Conservation (phyloP, 2,113 vertebrate species). For the Balaeniceps rex region DNA sequence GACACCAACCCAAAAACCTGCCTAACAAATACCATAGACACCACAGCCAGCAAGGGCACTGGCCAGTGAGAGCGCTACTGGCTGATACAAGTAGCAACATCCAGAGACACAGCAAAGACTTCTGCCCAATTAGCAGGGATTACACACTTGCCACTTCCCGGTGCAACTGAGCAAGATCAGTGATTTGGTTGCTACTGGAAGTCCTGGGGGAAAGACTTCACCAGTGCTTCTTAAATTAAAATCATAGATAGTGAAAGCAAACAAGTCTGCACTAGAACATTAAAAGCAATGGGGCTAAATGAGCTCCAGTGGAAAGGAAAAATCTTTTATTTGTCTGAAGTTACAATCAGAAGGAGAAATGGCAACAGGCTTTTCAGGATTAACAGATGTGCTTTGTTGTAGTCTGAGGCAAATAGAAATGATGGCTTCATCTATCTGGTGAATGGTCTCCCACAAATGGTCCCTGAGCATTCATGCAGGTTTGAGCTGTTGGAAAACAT, state of each 20-base stretch:
- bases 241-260: not conserved
- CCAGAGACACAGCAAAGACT: not conserved
- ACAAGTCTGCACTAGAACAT: not conserved
- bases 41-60: not conserved
- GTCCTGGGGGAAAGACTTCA: not conserved
- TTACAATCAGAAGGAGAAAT: not conserved
- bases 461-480: not conserved
- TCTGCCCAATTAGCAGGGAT: not conserved
- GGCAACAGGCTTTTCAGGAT: not conserved
- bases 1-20: not conserved
- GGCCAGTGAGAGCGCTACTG: not conserved
- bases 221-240: not conserved
- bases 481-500: not conserved
- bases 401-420: not conserved
- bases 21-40: not conserved
- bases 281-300: not conserved
- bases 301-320: not conserved
- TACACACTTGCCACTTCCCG: not conserved
- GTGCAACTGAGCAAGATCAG: not conserved
- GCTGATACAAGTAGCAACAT: not conserved
- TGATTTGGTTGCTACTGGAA: not conserved
- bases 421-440: not conserved
- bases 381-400: not conserved
- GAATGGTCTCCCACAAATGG: not conserved
- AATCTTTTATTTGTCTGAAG: not conserved